Evolutionary conservation across 1,140 invertebrate genomes (phyloP).

Genomic region (Tachypleus tridentatus): DNA sequence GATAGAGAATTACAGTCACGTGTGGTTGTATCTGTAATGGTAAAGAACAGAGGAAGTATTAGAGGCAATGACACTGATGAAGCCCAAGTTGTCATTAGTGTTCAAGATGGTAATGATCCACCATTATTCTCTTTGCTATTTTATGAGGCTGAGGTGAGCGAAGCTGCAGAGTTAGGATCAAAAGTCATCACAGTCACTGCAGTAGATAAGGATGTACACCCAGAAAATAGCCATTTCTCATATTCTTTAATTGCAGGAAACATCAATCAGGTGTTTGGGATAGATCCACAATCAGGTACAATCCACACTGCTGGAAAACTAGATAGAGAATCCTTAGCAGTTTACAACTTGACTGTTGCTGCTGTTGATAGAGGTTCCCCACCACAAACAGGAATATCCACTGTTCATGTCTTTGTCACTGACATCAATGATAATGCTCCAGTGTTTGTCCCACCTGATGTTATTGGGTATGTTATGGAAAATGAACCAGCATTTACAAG

Average conservation of each 20-base stretch:
- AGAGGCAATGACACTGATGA: constrained; percentile 89
- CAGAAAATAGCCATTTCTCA: constrained; percentile 82
- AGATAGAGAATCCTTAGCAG: constrained; percentile 80
- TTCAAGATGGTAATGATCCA: constrained; percentile 91
- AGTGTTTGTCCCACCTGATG: constrained; percentile 74
- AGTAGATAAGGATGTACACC: constrained; percentile 76
- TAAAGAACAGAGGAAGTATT: constrained; percentile 86
- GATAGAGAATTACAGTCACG: constrained; percentile 84
- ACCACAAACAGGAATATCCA: constrained; percentile 50
- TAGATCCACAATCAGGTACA: constrained; percentile 71
- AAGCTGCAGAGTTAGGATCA: constrained; percentile 58
- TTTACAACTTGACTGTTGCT: constrained; percentile 82
- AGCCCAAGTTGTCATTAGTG: constrained; percentile 79
- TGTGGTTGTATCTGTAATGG: constrained; percentile 78
- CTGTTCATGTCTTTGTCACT: constrained; percentile 73
- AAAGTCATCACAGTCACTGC: constrained; percentile 67
- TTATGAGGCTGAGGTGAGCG: constrained; percentile 55
- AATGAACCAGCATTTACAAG: constrained; percentile 21
- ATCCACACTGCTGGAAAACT: constrained; percentile 61
- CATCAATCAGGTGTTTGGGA: constrained; percentile 63
- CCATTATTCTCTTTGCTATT: constrained; percentile 71
- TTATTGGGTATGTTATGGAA: constrained; percentile 56
- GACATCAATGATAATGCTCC: constrained; percentile 93
- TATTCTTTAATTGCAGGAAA: constrained; percentile 83
- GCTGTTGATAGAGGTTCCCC: constrained; percentile 79